Evolutionary conservation across 2,113 vertebrate genomes (phyloP), one percentile per base, ranked within the genome.

Genomic region (Bolborhynchus lineola): DNA sequence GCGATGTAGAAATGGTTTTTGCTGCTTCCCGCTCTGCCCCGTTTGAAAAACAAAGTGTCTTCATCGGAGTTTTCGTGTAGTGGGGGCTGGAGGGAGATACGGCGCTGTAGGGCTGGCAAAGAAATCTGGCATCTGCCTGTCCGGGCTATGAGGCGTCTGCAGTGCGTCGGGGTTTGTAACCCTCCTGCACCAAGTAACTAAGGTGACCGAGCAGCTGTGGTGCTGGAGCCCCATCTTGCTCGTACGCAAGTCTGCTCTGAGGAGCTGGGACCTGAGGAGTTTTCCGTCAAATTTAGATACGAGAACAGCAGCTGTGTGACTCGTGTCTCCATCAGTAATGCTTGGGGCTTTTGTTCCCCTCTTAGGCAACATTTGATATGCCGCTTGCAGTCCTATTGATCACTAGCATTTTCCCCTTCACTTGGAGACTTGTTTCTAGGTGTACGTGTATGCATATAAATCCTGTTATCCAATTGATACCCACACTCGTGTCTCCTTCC

Each of bases 11-110:
- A 44, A 25, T 12, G 41, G 7, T 11, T 7, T 7, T 25, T 21
- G 41, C 26, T 33, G 18, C 14, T 23, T 9, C 11, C 11, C 9
- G 57, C 11, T 19, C 7, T 8, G 2, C 8, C 17, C 6, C 4
- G 5, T 31, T 4, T 9, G 42, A 18, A n/a, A 39, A 52, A 14
- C 9, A 59, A 59, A 59, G 57, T 23, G 57, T 59, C 20, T n/a
- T n/a, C 11, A 6, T 12, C 29, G 24, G n/a, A 35, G 18, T 8
- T 37, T 20, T 20, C 19, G 21, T 13, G 60, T 13, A 2, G 26
- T 2, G 75, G 15, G n/a, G 23, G n/a, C 2, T 37, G 44, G 11
- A 10, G n/a, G 39, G 42, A 65, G 69, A 11, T 1, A 0, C 2
- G 16, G 10, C 2, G 7, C 35, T 13, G 5, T 7, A 5, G 35